Percentiles rank a stretch among this genome's conserved stretches.
Conservation (phyloP, 2,113 vertebrate genomes). For the Lathamus discolor region DNA sequence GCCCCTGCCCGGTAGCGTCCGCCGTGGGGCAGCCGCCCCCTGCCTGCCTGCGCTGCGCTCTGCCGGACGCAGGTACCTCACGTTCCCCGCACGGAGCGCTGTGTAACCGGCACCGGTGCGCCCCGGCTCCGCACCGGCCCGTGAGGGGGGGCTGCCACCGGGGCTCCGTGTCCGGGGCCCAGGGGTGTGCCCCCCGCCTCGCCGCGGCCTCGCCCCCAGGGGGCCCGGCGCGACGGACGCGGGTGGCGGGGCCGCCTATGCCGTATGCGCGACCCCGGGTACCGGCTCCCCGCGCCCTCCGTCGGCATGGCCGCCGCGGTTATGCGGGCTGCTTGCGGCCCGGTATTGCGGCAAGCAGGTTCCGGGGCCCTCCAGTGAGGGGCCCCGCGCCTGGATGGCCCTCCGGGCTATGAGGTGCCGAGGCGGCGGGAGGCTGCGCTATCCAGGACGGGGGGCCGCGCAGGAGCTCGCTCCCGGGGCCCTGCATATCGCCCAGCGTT, state of each 20-base stretch:
- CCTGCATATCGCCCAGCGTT: constrained; percentile 55
- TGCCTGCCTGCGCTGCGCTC: no score
- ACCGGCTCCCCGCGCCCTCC: not conserved
- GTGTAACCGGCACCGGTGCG: no score
- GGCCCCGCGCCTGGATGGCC: constrained; percentile 31
- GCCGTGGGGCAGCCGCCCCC: no score
- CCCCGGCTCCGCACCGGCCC: no score
- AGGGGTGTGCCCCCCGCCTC: no score
- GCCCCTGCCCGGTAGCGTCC: no score
- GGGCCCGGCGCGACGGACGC: not conserved
- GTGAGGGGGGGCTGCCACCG: not conserved
- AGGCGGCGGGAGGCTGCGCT: not conserved
- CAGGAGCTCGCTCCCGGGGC: not conserved
- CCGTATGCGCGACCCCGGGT: not conserved
- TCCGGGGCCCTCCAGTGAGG: not conserved
- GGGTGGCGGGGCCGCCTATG: not conserved
- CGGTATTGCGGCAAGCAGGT: not conserved
- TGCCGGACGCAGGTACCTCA: not conserved
- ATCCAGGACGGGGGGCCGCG: constrained; percentile 54
- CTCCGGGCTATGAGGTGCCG: not conserved
- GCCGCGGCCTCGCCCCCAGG: no score
- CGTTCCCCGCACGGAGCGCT: no score
- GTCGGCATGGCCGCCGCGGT: constrained; percentile 18
- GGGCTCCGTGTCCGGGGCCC: no score
- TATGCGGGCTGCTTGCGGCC: not conserved